These are phyloP conservation scores for Microplitis demolitor DNA, from an alignment of 1,140 invertebrate genomes.

Conservation along the genomic window DNA sequence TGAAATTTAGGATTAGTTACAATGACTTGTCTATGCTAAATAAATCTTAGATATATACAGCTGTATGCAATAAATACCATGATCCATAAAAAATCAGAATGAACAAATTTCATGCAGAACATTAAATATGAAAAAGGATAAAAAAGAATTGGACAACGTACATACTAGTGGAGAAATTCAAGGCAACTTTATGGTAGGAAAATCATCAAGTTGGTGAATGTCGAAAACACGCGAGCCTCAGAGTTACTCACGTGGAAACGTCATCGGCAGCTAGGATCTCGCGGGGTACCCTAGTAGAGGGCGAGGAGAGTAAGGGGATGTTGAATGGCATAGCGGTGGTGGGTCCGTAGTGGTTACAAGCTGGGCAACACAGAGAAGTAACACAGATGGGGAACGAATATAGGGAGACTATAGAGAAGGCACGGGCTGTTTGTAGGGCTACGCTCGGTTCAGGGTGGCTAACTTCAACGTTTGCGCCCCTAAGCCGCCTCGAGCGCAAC, in stretches of 20 bases:
- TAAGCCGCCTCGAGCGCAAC: constrained; percentile 56
- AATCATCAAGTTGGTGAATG: constrained; percentile 49
- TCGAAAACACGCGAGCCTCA: constrained; percentile 60
- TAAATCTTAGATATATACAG: background rate
- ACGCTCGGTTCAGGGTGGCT: constrained; percentile 13
- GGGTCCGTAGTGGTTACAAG: background rate
- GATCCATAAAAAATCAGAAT: constrained; percentile 1
- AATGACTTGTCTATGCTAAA: constrained; percentile 3
- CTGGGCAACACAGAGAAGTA: background rate
- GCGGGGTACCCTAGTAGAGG: constrained; percentile 37
- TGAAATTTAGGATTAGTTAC: constrained; percentile 18
- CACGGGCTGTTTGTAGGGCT: constrained; percentile 3
- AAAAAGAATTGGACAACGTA: background rate
- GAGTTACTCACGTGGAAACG: constrained; percentile 59
- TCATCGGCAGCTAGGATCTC: constrained; percentile 60
- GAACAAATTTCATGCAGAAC: background rate
- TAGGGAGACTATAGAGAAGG: background rate
- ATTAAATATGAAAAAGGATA: constrained; percentile 1
- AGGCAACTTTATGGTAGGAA: constrained; percentile 26
- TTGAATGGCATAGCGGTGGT: constrained; percentile 15
- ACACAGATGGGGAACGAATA: background rate
- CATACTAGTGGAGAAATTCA: background rate
- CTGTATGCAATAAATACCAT: background rate
- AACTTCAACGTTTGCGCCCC: constrained; percentile 46
- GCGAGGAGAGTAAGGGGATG: constrained; percentile 33